Evolutionary conservation across 2,797 vertebrate genomes (phyloP).

Genomic region (Thripadectes ignobilis): DNA sequence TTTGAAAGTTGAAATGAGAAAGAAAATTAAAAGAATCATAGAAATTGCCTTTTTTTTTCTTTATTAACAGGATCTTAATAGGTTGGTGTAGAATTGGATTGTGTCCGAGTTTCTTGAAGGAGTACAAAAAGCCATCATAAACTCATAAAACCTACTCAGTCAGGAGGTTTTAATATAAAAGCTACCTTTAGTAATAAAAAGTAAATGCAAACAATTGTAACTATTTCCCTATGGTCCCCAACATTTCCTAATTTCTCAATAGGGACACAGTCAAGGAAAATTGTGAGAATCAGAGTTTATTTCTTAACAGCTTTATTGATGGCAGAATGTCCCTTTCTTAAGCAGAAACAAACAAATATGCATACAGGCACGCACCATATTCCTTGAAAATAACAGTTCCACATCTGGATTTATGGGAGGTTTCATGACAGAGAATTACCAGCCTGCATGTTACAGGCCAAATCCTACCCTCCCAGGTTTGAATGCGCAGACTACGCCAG

Average conservation of each 20-base stretch:
- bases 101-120: background rate
- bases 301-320: background rate
- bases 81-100: background rate
- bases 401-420: background rate
- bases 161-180: background rate
- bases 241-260: background rate
- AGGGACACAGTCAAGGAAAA: background rate
- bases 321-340: background rate
- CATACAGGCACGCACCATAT: accelerated
- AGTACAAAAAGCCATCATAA: background rate
- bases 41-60: background rate
- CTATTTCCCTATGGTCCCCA: background rate
- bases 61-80: background rate
- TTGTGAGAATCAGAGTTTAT: background rate
- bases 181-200: background rate
- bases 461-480: background rate
- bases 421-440: background rate
- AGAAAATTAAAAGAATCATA: background rate
- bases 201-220: background rate
- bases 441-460: background rate
- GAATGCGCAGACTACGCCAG: background rate
- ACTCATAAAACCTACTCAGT: background rate
- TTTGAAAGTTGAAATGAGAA: background rate
- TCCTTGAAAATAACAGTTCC: background rate
- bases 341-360: background rate